Evolutionary conservation across 2,113 vertebrate genomes (phyloP).

Genomic region (Trachemys scripta): DNA sequence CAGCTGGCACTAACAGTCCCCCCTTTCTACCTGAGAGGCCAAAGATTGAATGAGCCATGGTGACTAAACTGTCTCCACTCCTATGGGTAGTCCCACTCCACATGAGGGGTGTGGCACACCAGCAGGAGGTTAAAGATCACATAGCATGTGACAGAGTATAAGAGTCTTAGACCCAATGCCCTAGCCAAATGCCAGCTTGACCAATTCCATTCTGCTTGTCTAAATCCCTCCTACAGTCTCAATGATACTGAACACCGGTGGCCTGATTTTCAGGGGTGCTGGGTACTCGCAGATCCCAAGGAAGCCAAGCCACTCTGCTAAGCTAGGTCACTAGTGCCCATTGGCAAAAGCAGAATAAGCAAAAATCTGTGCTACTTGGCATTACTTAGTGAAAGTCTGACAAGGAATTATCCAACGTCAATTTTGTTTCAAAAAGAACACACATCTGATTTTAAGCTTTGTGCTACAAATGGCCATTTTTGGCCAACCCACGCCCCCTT

Average conservation of each 20-base stretch:
- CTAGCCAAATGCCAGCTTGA: fast-evolving
- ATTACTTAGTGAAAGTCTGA: not conserved
- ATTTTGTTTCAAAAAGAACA: not conserved
- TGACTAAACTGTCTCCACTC: not conserved
- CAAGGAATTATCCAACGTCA: not conserved
- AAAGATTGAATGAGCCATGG: not conserved
- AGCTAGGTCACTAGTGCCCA: not conserved
- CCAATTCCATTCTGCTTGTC: not conserved
- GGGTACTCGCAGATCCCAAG: not conserved
- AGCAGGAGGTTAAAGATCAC: not conserved
- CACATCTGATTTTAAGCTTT: not conserved
- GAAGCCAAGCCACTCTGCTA: not conserved
- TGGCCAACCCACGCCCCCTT: not conserved
- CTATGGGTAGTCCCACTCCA: not conserved
- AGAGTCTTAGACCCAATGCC: not conserved
- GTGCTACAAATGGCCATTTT: not conserved
- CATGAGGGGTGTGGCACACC: not conserved
- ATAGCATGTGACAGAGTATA: not conserved
- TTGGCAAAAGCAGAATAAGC: not conserved
- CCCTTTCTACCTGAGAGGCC: not conserved
- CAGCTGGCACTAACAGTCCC: not conserved
- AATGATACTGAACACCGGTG: not conserved
- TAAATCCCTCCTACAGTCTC: not conserved
- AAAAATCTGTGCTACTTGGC: not conserved
- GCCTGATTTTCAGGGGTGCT: not conserved